Conservation (phyloP, 2,888 invertebrate species). For the Siphonodentalium dalli region DNA sequence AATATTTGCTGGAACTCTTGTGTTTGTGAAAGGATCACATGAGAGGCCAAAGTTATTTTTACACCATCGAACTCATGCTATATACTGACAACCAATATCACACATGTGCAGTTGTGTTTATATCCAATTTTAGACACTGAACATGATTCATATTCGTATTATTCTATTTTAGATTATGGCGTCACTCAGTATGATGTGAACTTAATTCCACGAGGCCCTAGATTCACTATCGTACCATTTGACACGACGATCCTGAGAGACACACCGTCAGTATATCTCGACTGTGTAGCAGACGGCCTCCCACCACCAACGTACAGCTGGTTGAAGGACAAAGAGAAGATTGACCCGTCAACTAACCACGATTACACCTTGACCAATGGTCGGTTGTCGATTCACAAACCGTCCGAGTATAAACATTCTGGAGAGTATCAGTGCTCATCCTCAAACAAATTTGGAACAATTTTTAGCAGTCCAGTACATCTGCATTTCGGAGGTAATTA, state of each 20-base stretch:
- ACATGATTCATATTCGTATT: too few species aligned
- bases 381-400: slow-evolving; percentile 47
- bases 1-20: too few species aligned
- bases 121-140: too few species aligned
- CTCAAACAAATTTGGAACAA: slow-evolving; percentile 45
- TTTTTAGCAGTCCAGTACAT: slow-evolving; percentile 39
- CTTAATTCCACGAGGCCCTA: slow-evolving; percentile 32
- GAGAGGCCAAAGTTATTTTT: too few species aligned
- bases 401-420: slow-evolving; percentile 39
- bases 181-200: slow-evolving; percentile 21
- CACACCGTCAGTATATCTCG: slow-evolving; percentile 27
- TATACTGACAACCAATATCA: too few species aligned
- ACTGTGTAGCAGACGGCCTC: slow-evolving; percentile 38
- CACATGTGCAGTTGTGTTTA: too few species aligned
- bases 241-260: slow-evolving; percentile 33
- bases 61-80: too few species aligned
- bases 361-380: slow-evolving; percentile 55
- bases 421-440: slow-evolving; percentile 55
- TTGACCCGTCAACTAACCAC: slow-evolving; percentile 5
- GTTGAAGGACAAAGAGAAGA: slow-evolving; percentile 21
- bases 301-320: slow-evolving; percentile 45
- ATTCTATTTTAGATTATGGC: slow-evolving; percentile 34
- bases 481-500: slow-evolving; percentile 57
- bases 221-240: slow-evolving; percentile 26
- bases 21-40: too few species aligned